These are phyloP conservation scores for Oriolus oriolus DNA, from an alignment of 2,113 vertebrate genomes.

Conservation along the genomic window DNA sequence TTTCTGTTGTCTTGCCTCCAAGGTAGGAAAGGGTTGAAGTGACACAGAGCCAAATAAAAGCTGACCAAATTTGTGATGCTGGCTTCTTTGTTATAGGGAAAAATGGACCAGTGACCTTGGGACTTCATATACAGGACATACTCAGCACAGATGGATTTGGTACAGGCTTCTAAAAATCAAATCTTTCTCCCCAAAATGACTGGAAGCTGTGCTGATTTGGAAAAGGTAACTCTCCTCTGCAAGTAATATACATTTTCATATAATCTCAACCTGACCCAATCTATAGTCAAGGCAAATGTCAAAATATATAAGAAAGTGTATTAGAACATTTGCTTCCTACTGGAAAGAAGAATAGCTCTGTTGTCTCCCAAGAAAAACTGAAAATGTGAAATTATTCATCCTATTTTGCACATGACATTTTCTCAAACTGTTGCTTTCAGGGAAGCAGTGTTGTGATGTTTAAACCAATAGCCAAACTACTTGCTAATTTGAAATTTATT, in stretches of 20 bases:
- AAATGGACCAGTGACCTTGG: background rate
- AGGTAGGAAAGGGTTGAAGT: background rate
- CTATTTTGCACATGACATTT: background rate
- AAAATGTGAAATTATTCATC: background rate
- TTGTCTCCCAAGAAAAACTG: background rate
- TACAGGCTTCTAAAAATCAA: background rate
- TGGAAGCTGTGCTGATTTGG: background rate
- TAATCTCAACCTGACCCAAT: background rate
- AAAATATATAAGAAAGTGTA: background rate
- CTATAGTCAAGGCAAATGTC: background rate
- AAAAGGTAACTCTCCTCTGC: background rate
- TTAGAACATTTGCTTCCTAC: background rate
- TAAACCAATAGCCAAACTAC: background rate
- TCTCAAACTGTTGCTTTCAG: background rate
- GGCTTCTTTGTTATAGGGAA: background rate
- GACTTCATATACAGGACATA: background rate
- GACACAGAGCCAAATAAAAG: background rate
- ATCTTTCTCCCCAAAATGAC: background rate
- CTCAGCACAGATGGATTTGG: background rate
- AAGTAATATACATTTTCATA: background rate
- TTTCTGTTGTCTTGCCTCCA: background rate
- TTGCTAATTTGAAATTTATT: slow-evolving; percentile 30
- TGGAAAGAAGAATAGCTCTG: background rate
- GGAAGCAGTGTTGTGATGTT: background rate
- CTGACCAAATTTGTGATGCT: background rate